Evolutionary conservation across 2,888 invertebrate genomes (phyloP), one percentile per base, ranked within the genome.

Genomic region (Anodontia alba): DNA sequence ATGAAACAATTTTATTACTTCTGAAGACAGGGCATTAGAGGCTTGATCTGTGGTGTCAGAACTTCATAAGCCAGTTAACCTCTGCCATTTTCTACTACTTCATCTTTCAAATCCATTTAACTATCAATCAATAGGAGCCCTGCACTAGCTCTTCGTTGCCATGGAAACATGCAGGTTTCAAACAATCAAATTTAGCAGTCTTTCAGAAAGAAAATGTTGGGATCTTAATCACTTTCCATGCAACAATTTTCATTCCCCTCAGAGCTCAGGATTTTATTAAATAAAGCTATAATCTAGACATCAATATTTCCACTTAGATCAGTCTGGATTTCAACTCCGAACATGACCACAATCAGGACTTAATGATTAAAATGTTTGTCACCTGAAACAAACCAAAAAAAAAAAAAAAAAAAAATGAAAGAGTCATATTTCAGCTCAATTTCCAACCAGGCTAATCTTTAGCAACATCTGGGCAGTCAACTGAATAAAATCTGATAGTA

Each of bases 151-250:
- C 29, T 57, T 26, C 57, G 23, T 57, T 57, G 57, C 57, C 57
- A 57, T 57, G 57, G 57, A 17, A 57, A 57, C 57, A 57, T 57
- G 57, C 57, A 57, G 57, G 57, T 57, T 57, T 57, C 57, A 57
- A 57, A 57, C 57, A 57, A 57, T 57, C 57, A 57, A 57, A 57
- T 57, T 57, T 57, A 57, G 57, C 57, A 26, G 57, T n/a, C 29
- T 57, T 57, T 57, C 57, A 57, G 57, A 23, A 57, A 57, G 57
- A 26, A 57, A 23, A 26, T 38, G 38, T 5, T 38, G 38, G 38
- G 12, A 38, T 38, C 38, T 38, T 38, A 57, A 57, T 57, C 29
- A 57, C 57, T 57, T 57, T 57, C 29, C 12, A 57, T 23, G 57
- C 57, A 57, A 57, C 57, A 57, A 57, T 26, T 57, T 57, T 57